Evolutionary conservation across 2,888 invertebrate species (phyloP).

Genomic region (Chalcosyrphus nemorum): DNA sequence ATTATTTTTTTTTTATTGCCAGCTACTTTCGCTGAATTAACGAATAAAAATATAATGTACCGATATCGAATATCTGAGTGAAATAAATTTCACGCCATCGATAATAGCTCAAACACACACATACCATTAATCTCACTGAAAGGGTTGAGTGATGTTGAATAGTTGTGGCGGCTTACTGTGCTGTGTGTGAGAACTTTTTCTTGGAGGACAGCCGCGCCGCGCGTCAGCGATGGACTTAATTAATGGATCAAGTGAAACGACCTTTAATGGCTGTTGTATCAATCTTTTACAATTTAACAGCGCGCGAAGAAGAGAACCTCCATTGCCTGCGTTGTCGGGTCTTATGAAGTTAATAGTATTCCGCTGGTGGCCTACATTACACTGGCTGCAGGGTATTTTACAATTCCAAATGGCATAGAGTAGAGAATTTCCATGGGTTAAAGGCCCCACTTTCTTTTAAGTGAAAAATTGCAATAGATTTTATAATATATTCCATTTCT

Average conservation of each 20-base stretch:
- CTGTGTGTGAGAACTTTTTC: constrained; percentile 43
- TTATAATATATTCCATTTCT: too few species aligned
- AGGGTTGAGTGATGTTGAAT: constrained; percentile 12
- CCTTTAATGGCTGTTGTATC: constrained; percentile 54
- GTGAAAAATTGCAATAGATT: neutral
- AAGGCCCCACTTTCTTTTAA: neutral
- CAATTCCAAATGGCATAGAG: neutral
- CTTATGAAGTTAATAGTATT: constrained; percentile 17
- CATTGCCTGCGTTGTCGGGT: constrained; percentile 7
- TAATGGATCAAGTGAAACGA: constrained; percentile 67
- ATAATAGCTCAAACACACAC: neutral
- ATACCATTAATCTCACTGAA: constrained; percentile 13
- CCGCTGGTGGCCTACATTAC: constrained; percentile 1
- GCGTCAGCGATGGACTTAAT: constrained; percentile 35
- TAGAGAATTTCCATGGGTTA: too few species aligned
- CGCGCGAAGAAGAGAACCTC: constrained; percentile 2
- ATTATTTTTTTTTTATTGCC: neutral
- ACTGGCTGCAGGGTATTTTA: neutral
- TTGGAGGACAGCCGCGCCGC: neutral
- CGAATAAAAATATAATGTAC: constrained; percentile 12
- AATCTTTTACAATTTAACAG: constrained; percentile 46
- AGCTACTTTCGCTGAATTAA: constrained; percentile 26
- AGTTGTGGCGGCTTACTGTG: neutral
- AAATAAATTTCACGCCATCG: constrained; percentile 7
- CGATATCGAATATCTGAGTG: constrained; percentile 16